phyloP scores from a whole-genome alignment of 2,888 invertebrate species.

The Nemotelus nigrinus region DNA sequence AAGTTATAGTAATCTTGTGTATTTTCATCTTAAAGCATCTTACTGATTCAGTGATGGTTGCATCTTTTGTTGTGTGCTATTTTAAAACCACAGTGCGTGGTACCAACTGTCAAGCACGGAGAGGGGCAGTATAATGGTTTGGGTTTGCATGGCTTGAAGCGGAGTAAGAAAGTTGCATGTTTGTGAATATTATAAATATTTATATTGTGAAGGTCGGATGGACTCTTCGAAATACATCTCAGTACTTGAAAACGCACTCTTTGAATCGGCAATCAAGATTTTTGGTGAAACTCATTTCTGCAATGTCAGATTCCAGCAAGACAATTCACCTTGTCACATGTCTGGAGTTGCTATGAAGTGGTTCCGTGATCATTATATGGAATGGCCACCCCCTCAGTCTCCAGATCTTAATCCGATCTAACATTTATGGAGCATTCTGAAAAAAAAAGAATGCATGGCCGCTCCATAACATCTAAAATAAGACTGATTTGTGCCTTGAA shows the following conservation, averaged over 20 bases:
- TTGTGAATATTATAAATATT: too few species aligned
- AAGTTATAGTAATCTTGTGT: conserved; percentile 3
- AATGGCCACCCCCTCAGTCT: too few species aligned
- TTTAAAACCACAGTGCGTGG: conserved; percentile 16
- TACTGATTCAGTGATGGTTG: not conserved
- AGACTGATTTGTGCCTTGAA: too few species aligned
- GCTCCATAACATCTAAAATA: too few species aligned
- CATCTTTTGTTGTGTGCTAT: not conserved
- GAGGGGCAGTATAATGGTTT: not conserved
- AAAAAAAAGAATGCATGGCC: too few species aligned
- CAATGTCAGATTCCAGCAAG: not conserved
- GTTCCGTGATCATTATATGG: too few species aligned
- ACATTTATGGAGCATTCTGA: too few species aligned
- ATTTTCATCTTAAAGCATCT: not conserved
- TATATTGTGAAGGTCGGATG: not conserved
- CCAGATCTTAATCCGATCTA: too few species aligned
- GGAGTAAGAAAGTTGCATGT: too few species aligned
- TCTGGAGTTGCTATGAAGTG: not conserved
- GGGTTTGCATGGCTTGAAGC: too few species aligned
- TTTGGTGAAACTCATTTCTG: too few species aligned
- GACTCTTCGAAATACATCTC: not conserved
- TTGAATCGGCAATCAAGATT: not conserved
- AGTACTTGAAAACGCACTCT: not conserved
- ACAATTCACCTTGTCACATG: not conserved
- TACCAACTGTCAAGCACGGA: conserved; percentile 11